phyloP scores from a whole-genome alignment of 2,113 vertebrate species.

The Otis tarda region DNA sequence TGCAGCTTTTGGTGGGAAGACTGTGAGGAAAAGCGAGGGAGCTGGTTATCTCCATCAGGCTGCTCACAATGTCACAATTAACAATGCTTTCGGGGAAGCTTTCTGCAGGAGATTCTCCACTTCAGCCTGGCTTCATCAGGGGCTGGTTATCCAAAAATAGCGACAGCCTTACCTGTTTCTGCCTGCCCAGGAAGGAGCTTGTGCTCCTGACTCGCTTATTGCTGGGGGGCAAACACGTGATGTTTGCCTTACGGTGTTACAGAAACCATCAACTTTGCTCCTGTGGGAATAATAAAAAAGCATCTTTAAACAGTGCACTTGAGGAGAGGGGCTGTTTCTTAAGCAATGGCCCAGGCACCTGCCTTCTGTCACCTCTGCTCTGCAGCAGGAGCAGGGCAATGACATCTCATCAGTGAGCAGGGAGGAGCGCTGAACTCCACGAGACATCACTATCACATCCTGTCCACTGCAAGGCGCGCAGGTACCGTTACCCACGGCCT shows the following conservation, averaged over 20 bases:
- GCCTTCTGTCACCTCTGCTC: not conserved
- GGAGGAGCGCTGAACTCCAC: not conserved
- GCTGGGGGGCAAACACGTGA: not conserved
- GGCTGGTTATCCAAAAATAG: not conserved
- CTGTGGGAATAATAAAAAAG: not conserved
- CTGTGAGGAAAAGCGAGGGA: not conserved
- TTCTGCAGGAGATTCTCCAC: not conserved
- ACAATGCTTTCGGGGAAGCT: not conserved
- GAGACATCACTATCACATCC: not conserved
- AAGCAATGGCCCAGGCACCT: not conserved
- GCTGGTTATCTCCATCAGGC: not conserved
- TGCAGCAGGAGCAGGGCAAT: not conserved
- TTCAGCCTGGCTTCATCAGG: not conserved
- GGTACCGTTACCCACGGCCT: accelerated
- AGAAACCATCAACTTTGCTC: not conserved
- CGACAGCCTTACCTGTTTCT: not conserved
- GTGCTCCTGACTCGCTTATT: not conserved
- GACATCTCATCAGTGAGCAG: not conserved
- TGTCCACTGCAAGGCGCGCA: accelerated
- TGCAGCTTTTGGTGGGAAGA: not conserved
- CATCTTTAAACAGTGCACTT: not conserved
- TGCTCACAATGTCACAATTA: not conserved
- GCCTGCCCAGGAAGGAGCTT: not conserved
- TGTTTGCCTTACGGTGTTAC: not conserved
- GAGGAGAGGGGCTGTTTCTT: not conserved